phyloP scores from a whole-genome alignment of 1,140 invertebrate genomes.

The Anastatus disparis region DNA sequence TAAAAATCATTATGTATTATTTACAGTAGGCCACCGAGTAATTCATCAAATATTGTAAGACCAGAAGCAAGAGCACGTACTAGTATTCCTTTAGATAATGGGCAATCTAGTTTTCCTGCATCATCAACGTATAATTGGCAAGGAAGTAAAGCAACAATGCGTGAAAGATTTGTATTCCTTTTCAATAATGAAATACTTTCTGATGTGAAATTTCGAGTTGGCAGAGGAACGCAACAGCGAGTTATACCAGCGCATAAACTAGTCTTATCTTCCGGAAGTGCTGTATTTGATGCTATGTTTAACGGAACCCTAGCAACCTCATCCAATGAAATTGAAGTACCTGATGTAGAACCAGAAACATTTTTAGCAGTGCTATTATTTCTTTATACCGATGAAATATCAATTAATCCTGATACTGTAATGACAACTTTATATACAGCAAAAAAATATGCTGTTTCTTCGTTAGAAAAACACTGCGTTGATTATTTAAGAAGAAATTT shows the following conservation, averaged over 20 bases:
- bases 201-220: conserved; percentile 85
- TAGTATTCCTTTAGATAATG: conserved; percentile 45
- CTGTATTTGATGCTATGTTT: conserved; percentile 91
- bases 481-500: conserved; percentile 86
- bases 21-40: conserved; percentile 55
- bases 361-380: conserved; percentile 79
- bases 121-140: conserved; percentile 72
- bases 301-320: conserved; percentile 78
- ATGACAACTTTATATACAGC: conserved; percentile 89
- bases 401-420: conserved; percentile 86
- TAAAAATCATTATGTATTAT: no score
- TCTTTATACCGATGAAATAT: conserved; percentile 86
- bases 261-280: conserved; percentile 83
- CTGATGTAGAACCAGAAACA: conserved; percentile 85
- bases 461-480: conserved; percentile 85
- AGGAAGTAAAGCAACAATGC: conserved; percentile 78
- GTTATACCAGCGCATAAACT: conserved; percentile 87
- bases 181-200: conserved; percentile 85
- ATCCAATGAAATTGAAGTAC: conserved; percentile 81
- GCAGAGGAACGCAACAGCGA: conserved; percentile 75
- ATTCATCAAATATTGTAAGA: conserved; percentile 53
- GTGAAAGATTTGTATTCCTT: conserved; percentile 81
- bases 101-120: conserved; percentile 39
- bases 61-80: conserved; percentile 48
- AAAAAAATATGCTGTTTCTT: conserved; percentile 88